Conservation (phyloP, 2,888 invertebrate species). For the Caenorhabditis sp. region DNA sequence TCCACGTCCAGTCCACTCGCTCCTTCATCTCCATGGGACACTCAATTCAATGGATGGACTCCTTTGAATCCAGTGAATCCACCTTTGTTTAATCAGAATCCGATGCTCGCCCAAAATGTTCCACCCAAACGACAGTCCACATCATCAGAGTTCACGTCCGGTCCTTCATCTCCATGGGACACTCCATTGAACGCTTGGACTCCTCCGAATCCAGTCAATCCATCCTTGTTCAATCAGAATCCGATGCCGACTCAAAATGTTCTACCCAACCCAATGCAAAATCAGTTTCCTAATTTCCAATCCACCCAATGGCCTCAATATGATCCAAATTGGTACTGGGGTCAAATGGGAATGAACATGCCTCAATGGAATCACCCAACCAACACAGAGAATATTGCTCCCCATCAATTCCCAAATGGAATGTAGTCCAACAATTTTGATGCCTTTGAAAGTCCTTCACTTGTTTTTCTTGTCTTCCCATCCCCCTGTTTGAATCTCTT, state of each 20-base stretch:
- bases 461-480: no score
- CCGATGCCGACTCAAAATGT: no score
- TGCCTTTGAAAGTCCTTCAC: no score
- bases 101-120: not conserved
- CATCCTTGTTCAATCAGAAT: no score
- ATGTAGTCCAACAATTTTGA: no score
- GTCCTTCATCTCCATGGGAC: no score
- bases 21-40: not conserved
- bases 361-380: not conserved
- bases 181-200: no score
- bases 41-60: not conserved
- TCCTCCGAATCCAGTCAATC: no score
- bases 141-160: no score
- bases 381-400: not conserved
- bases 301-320: not conserved
- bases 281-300: not conserved
- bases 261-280: no score
- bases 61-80: conserved; percentile 5
- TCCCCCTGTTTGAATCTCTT: no score
- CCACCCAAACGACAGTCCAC: no score
- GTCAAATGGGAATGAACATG: conserved; percentile 5
- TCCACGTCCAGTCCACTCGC: not conserved
- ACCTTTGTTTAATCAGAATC: conserved; percentile 5
- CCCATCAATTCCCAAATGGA: not conserved
- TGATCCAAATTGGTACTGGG: not conserved